Evolutionary conservation across 2,888 invertebrate genomes (phyloP).

Genomic region (Stramonita haemastoma): DNA sequence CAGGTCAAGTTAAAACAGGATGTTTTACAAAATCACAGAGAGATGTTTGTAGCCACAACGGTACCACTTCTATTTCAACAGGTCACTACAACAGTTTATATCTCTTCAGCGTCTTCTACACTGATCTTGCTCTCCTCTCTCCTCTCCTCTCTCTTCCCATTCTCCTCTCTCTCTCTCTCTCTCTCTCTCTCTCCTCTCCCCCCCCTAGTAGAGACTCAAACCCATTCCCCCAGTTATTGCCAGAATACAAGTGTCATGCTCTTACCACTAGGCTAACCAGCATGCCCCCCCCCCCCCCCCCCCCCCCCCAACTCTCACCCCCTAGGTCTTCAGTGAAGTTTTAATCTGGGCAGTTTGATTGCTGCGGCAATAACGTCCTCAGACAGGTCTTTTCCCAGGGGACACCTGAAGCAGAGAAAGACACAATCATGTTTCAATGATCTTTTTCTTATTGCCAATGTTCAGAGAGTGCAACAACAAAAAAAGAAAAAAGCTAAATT

Average conservation of each 20-base stretch:
- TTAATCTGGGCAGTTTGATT: constrained; percentile 38
- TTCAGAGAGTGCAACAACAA: too few relatives aligned
- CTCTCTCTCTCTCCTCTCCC: neutral
- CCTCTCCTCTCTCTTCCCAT: neutral
- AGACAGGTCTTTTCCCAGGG: constrained; percentile 33
- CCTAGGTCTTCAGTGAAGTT: neutral
- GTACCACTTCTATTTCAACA: too few relatives aligned
- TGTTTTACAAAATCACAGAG: neutral
- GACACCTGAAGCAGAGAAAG: constrained; percentile 20
- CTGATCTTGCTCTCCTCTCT: neutral
- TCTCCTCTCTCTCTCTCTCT: neutral
- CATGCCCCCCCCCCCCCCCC: neutral
- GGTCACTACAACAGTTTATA: too few relatives aligned
- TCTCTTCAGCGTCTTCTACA: neutral
- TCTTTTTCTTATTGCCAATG: neutral
- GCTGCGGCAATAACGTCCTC: constrained; percentile 19
- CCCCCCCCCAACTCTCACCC: neutral
- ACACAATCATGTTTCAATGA: too few relatives aligned
- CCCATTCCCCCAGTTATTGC: neutral
- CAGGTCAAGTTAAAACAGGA: too few relatives aligned
- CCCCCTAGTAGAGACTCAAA: neutral
- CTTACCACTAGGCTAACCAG: neutral
- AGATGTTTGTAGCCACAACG: neutral
- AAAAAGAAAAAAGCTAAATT: too few relatives aligned
- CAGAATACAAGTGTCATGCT: neutral